Evolutionary conservation across 2,113 vertebrate species (phyloP), one percentile per base, ranked within the genome.

Genomic region (Channa maculata): DNA sequence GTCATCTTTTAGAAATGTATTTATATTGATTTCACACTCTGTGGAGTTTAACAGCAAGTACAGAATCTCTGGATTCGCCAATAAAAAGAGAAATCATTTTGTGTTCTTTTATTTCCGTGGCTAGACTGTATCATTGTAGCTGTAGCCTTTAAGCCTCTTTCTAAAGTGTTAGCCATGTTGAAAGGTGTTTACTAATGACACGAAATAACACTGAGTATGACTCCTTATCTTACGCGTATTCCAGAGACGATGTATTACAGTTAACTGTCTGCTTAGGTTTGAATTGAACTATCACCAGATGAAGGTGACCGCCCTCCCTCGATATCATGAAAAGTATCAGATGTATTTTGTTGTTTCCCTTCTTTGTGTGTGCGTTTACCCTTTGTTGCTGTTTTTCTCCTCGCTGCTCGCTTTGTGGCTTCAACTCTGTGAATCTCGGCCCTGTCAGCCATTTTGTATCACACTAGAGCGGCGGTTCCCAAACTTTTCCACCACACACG

Each of bases 11-110:
- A 58, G 81, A 85, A 88, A 84, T 87, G 90, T 94, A 94, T 94
- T 94, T 94, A 94, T 93, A 92, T 90, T 79, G 48, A 91, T 94
- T 94, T 93, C 94, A 93, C 92, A 33, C 38, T 51, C 51, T 67
- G 89, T 94, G 93, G 92, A 90, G 91, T 91, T 91, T 89, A 84
- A 55, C 67, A 68, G 65, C 24, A 83, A 90, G 75, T 89, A 81
- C 83, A 88, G 93, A 92, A 92, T 93, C 91, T 92, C 83, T 91
- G 85, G 91, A 91, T 93, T 95, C 87, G 54, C 84, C 83, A 88
- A 91, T 93, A 93, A 94, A 93, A 85, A 71, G 63, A 88, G 72
- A 54, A 92, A 91, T 61, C 77, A 85, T 84, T 86, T 82, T 85
- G 55, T 83, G 73, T 86, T 84, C 54, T 64, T 80, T 51, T 43